Evolutionary conservation across 1,140 invertebrate species (phyloP).

Genomic region (Hydropsyche tenuis): DNA sequence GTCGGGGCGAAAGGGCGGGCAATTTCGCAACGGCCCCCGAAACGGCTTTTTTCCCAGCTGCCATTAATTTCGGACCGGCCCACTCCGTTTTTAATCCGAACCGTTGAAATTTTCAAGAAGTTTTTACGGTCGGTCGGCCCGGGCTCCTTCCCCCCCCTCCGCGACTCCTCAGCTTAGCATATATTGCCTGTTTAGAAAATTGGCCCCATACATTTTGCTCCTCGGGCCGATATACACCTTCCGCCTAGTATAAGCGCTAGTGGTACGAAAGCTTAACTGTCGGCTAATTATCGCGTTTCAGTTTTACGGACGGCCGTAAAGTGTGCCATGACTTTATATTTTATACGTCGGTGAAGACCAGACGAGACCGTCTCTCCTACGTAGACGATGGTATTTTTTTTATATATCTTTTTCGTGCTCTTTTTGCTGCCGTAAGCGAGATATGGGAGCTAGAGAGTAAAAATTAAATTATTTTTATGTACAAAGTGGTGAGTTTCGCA

Average conservation of each 20-base stretch:
- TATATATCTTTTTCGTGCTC: background rate
- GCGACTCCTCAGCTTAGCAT: background rate
- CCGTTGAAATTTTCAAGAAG: conserved; percentile 26
- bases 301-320: conserved; percentile 30
- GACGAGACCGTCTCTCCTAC: no score
- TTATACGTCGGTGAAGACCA: background rate
- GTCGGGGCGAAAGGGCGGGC: conserved; percentile 1
- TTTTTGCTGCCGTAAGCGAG: background rate
- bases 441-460: background rate
- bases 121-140: conserved; percentile 1
- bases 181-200: conserved; percentile 27
- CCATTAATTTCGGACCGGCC: conserved; percentile 5
- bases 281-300: conserved; percentile 31
- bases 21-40: background rate
- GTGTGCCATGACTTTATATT: background rate
- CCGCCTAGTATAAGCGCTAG: background rate
- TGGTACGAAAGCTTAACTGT: conserved; percentile 26
- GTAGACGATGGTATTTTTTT: background rate
- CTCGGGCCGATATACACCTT: background rate
- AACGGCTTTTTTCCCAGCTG: background rate
- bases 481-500: no score
- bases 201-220: conserved; percentile 9
- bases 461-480: no score
- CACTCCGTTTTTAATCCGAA: conserved; percentile 19
- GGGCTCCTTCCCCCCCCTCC: background rate